A percentile compares a stretch with the other conserved stretches of the same genome.
phyloP scores from a whole-genome alignment of 2,113 vertebrate genomes.

The Galemys pyrenaicus region DNA sequence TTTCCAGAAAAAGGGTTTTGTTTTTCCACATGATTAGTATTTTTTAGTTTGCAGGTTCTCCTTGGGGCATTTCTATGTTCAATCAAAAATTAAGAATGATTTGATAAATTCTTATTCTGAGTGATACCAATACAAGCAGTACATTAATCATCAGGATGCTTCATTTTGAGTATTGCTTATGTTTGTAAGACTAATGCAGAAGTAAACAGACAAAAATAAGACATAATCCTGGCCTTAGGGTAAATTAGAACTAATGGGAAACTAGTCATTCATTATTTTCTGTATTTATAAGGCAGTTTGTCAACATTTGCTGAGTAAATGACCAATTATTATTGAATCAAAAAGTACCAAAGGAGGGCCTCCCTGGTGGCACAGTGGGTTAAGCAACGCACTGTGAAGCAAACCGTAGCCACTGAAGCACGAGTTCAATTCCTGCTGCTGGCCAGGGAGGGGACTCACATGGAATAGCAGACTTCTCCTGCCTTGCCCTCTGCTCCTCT shows the following conservation, averaged over 20 bases:
- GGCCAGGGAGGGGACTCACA: no score
- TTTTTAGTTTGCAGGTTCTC: not conserved
- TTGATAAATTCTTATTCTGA: not conserved
- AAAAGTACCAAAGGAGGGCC: not conserved
- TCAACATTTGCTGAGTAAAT: not conserved
- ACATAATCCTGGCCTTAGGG: not conserved
- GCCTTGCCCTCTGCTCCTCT: no score
- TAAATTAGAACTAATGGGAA: not conserved
- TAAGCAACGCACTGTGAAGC: no score
- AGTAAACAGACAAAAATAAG: not conserved
- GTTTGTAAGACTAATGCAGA: not conserved
- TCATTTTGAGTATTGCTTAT: not conserved
- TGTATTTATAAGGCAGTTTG: not conserved
- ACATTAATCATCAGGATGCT: not conserved
- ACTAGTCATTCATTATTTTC: not conserved
- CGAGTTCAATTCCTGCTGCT: no score
- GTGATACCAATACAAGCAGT: not conserved
- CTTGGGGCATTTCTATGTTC: not conserved
- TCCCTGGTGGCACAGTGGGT: no score
- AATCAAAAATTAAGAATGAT: not conserved
- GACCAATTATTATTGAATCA: not conserved
- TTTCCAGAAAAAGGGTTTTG: not conserved
- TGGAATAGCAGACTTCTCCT: no score
- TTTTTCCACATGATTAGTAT: not conserved
- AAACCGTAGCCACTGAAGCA: no score